Evolutionary conservation across 2,888 invertebrate genomes (phyloP).

Genomic region (Meteorus colon): DNA sequence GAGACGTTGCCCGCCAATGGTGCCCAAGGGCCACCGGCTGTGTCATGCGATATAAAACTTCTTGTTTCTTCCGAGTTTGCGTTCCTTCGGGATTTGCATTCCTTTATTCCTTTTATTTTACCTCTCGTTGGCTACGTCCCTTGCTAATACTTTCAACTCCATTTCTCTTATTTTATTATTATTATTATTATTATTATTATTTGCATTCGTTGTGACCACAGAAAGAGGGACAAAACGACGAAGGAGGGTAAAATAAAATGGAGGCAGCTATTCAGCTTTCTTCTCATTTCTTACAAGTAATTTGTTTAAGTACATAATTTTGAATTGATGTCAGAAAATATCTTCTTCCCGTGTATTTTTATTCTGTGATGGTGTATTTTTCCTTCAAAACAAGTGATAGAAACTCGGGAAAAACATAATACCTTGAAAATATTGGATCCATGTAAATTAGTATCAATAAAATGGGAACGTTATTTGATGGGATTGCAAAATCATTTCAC

Average conservation of each 20-base stretch:
- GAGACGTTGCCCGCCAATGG: slow-evolving; percentile 54
- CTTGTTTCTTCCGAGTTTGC: slow-evolving; percentile 52
- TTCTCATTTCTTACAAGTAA: too few species aligned
- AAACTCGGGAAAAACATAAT: not conserved
- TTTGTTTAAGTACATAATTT: not conserved
- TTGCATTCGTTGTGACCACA: slow-evolving; percentile 4
- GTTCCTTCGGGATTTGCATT: slow-evolving; percentile 58
- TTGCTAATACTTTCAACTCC: slow-evolving; percentile 28
- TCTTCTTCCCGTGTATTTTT: not conserved
- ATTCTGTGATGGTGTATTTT: not conserved
- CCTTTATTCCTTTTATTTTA: slow-evolving; percentile 53
- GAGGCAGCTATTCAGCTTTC: not conserved
- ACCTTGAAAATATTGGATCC: not conserved
- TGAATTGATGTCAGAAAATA: not conserved
- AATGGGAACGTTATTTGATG: not conserved
- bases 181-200: slow-evolving; percentile 1
- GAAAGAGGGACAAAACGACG: not conserved
- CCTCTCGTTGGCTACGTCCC: slow-evolving; percentile 32
- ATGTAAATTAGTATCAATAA: not conserved
- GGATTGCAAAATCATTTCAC: not conserved
- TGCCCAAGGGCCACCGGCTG: slow-evolving; percentile 43
- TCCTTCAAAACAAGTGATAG: not conserved
- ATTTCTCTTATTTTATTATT: slow-evolving; percentile 23
- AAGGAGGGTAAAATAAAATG: not conserved
- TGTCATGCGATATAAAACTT: slow-evolving; percentile 56